A percentile compares a stretch with the other conserved stretches of the same genome.
Conservation (phyloP, 2,113 vertebrate genomes). For the Caracal caracal region DNA sequence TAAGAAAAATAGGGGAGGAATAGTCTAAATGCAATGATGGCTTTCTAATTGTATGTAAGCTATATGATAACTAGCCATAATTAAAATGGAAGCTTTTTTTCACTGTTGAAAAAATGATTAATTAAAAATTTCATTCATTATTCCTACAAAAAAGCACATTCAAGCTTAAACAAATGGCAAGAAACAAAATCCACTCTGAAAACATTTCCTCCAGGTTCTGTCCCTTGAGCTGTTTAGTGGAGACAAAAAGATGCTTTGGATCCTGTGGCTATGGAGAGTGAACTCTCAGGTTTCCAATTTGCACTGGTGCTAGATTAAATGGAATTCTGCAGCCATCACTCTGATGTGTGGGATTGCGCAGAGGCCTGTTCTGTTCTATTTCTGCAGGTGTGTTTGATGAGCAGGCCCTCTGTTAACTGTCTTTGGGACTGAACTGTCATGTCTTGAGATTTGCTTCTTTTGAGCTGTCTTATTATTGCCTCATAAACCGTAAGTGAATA, state of each 20-base stretch:
- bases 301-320: not conserved
- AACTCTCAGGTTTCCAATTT: slow-evolving; percentile 44
- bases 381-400: slow-evolving; percentile 46
- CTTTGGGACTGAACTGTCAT: slow-evolving; percentile 24
- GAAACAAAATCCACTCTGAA: not conserved
- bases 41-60: not conserved
- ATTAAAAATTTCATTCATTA: not conserved
- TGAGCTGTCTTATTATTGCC: slow-evolving; percentile 42
- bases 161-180: not conserved
- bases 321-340: not conserved
- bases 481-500: slow-evolving; percentile 73
- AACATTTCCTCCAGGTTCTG: not conserved
- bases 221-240: slow-evolving; percentile 33
- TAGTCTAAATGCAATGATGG: not conserved
- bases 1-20: not conserved
- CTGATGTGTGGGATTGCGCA: not conserved
- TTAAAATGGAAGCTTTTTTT: not conserved
- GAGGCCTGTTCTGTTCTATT: not conserved
- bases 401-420: slow-evolving; percentile 56
- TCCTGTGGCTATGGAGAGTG: not conserved
- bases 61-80: not conserved
- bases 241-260: not conserved
- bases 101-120: not conserved
- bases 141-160: not conserved
- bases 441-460: slow-evolving; percentile 65